A percentile compares a stretch with the other conserved stretches of the same genome.
Conservation (phyloP, 64 coral and sea anemone species). For the Acropora yongei region DNA sequence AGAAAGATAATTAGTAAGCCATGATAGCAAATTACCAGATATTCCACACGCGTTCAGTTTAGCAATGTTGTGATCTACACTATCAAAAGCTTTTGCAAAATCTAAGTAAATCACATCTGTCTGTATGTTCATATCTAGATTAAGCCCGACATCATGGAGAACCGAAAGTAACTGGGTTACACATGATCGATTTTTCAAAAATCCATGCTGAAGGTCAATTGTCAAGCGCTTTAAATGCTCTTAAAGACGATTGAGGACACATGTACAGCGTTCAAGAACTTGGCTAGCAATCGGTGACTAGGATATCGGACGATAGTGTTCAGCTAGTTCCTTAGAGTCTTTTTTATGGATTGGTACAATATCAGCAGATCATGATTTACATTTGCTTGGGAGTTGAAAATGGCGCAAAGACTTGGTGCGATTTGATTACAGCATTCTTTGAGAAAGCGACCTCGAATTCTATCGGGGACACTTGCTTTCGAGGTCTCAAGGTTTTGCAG, state of each 20-base stretch:
- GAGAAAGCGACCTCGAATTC: conserved; percentile 43
- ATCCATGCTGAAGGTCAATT: neutral
- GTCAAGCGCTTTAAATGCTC: neutral
- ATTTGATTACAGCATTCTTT: conserved; percentile 56
- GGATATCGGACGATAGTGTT: neutral
- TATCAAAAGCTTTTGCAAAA: too few species aligned
- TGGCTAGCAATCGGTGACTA: too few species aligned
- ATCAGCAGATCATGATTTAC: conserved; percentile 16
- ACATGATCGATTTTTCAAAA: neutral
- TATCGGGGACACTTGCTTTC: conserved; percentile 41
- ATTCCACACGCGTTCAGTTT: conserved; percentile 51
- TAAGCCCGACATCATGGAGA: too few species aligned
- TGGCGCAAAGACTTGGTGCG: conserved; percentile 39
- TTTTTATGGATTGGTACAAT: conserved; percentile 32
- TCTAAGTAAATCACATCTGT: too few species aligned
- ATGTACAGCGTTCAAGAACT: too few species aligned
- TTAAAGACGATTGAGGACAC: neutral
- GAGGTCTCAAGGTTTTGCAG: conserved; percentile 32
- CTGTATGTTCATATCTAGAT: too few species aligned
- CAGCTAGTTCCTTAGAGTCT: conserved; percentile 20
- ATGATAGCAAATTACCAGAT: conserved; percentile 19
- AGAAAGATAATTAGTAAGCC: conserved; percentile 58
- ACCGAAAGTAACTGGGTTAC: too few species aligned
- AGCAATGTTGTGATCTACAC: conserved; percentile 44
- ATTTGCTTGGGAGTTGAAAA: conserved; percentile 43